phyloP scores from a whole-genome alignment of 2,888 invertebrate genomes.

The Myathropa florea region DNA sequence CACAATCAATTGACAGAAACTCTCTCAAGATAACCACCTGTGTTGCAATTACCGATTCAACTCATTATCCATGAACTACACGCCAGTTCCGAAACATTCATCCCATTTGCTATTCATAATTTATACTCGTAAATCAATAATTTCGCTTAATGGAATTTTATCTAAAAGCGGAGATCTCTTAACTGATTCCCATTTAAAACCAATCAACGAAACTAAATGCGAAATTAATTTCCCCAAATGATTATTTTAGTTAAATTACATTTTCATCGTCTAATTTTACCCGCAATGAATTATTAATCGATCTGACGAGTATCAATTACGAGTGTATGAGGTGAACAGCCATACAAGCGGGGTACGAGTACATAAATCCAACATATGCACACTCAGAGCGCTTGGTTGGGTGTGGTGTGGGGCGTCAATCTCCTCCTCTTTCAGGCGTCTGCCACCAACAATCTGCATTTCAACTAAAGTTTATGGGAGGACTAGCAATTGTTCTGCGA shows the following conservation, averaged over 20 bases:
- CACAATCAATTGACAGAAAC: conserved; percentile 40
- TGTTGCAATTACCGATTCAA: conserved; percentile 4
- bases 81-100: not conserved
- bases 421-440: not conserved
- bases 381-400: not conserved
- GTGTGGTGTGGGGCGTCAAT: not conserved
- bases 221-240: conserved; percentile 67
- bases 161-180: conserved; percentile 38
- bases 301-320: conserved; percentile 69
- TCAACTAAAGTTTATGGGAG: conserved; percentile 49
- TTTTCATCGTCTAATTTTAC: conserved; percentile 69
- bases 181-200: conserved; percentile 66
- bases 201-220: conserved; percentile 68
- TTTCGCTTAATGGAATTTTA: conserved; percentile 29
- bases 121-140: conserved; percentile 39
- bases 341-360: not conserved
- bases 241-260: conserved; percentile 70
- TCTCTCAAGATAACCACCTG: not conserved
- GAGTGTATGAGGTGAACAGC: conserved; percentile 14
- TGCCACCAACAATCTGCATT: conserved; percentile 55
- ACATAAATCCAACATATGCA: not conserved
- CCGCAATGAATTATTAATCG: conserved; percentile 62
- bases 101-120: conserved; percentile 1
- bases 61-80: conserved; percentile 1
- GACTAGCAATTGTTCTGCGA: conserved; percentile 47